A percentile compares a stretch with the other conserved stretches of the same genome.
phyloP scores from a whole-genome alignment of 2,113 vertebrate genomes.

The Urocolius indicus region DNA sequence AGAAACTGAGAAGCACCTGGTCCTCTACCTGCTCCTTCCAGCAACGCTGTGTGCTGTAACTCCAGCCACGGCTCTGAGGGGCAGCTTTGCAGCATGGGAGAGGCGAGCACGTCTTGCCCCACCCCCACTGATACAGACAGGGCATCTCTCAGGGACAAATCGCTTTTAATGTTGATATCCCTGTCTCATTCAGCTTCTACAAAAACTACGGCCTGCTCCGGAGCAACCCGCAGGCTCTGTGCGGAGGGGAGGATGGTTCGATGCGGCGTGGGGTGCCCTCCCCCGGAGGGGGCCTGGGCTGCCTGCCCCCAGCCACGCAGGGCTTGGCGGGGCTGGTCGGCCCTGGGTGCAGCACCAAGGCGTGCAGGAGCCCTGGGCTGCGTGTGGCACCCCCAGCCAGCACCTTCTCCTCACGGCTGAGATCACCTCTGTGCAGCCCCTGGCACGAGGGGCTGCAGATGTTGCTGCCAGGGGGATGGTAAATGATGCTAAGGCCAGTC shows the following conservation, averaged over 20 bases:
- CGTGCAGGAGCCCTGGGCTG: slow-evolving; percentile 24
- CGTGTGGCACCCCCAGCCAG: not conserved
- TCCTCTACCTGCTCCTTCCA: not conserved
- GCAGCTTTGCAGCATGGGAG: not conserved
- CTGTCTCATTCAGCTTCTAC: not conserved
- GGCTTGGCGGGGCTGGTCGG: not conserved
- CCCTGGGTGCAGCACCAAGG: not conserved
- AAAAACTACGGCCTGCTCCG: slow-evolving; percentile 35
- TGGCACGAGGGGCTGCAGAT: not conserved
- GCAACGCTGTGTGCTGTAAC: not conserved
- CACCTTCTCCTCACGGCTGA: not conserved
- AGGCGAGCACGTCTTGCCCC: not conserved
- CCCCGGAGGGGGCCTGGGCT: not conserved
- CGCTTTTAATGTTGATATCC: slow-evolving; percentile 53
- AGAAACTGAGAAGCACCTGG: not conserved
- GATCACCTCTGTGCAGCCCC: not conserved
- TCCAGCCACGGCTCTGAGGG: not conserved
- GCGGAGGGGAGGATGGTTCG: not conserved
- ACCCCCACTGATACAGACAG: not conserved
- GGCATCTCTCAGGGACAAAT: not conserved
- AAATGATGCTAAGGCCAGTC: slow-evolving; percentile 24
- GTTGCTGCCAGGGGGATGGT: not conserved
- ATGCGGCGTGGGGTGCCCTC: not conserved
- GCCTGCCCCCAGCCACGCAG: not conserved
- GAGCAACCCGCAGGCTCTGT: not conserved